Conservation (phyloP, 2,113 vertebrate species). For the Grammomys dolichurus region DNA sequence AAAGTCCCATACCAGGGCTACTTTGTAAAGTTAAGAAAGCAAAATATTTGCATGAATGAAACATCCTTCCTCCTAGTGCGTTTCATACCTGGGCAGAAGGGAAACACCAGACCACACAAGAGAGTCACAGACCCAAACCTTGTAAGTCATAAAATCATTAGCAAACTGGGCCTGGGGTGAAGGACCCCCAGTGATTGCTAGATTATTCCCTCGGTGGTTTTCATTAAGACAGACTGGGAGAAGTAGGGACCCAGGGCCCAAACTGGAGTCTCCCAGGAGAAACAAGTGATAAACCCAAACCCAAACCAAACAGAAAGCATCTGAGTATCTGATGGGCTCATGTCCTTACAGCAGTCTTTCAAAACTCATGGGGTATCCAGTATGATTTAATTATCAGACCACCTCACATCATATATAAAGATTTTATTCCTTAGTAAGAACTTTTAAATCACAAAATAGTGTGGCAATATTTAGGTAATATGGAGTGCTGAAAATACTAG, state of each 20-base stretch:
- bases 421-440: slow-evolving; percentile 91
- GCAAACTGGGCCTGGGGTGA: background rate
- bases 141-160: background rate
- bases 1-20: background rate
- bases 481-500: slow-evolving; percentile 88
- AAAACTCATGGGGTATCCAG: background rate
- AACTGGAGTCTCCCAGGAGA: slow-evolving; percentile 12
- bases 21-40: slow-evolving; percentile 41
- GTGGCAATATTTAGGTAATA: slow-evolving; percentile 89
- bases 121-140: slow-evolving; percentile 33
- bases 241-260: slow-evolving; percentile 34
- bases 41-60: background rate
- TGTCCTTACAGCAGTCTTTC: background rate
- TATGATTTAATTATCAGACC: slow-evolving; percentile 86
- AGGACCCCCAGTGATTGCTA: slow-evolving; percentile 31
- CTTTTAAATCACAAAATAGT: slow-evolving; percentile 90
- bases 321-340: background rate
- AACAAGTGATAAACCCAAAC: background rate
- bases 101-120: background rate
- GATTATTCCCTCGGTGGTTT: slow-evolving; percentile 57
- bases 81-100: background rate
- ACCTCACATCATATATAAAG: slow-evolving; percentile 86
- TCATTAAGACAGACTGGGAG: slow-evolving; percentile 7
- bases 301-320: background rate
- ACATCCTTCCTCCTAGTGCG: background rate